Percentiles rank a stretch among this genome's conserved stretches.
Conservation (phyloP, 2,888 invertebrate genomes). For the Timandra comae region DNA sequence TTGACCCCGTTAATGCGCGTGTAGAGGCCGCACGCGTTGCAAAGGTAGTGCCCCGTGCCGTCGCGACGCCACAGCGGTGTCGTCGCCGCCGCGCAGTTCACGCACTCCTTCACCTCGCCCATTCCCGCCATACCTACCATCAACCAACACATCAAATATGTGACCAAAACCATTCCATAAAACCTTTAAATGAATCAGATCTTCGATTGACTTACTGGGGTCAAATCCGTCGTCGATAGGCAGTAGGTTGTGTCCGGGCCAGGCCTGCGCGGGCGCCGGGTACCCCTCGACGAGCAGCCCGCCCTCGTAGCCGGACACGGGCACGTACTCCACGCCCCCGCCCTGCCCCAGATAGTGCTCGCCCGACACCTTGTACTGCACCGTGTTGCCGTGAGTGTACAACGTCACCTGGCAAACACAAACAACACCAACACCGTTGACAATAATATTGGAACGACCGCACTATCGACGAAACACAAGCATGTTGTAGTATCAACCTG, state of each 20-base stretch:
- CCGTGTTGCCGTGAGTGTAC: slow-evolving; percentile 71
- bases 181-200: too few species aligned
- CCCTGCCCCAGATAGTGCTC: slow-evolving; percentile 59
- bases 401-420: slow-evolving; percentile 80
- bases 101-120: slow-evolving; percentile 88
- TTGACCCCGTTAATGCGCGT: slow-evolving; percentile 82
- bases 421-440: too few species aligned
- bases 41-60: slow-evolving; percentile 98
- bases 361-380: slow-evolving; percentile 73
- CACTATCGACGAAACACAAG: too few species aligned
- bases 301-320: slow-evolving; percentile 67
- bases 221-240: slow-evolving; percentile 71
- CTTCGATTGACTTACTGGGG: slow-evolving; percentile 51
- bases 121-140: slow-evolving; percentile 63
- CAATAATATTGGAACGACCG: too few species aligned
- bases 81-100: slow-evolving; percentile 93
- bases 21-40: slow-evolving; percentile 99
- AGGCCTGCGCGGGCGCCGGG: slow-evolving; percentile 56
- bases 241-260: slow-evolving; percentile 62
- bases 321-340: slow-evolving; percentile 64
- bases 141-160: too few species aligned
- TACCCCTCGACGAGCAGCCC: slow-evolving; percentile 64
- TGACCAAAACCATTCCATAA: too few species aligned
- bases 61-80: slow-evolving; percentile 99
- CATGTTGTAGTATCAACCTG: too few species aligned